phyloP scores from a whole-genome alignment of 2,113 vertebrate genomes.

The Dendropsophus ebraccatus region DNA sequence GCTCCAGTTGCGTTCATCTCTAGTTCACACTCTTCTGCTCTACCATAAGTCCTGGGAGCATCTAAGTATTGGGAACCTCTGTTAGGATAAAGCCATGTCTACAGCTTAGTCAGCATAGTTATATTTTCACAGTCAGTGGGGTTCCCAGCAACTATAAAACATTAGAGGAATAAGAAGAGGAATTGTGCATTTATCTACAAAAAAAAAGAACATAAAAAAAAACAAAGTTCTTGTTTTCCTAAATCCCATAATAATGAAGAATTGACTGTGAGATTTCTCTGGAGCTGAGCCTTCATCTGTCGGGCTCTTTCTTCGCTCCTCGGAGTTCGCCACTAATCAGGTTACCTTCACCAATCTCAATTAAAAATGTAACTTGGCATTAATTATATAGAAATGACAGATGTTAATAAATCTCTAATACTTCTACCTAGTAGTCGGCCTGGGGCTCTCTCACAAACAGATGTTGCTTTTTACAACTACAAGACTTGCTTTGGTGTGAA shows the following conservation, averaged over 20 bases:
- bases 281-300: conserved; percentile 17
- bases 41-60: too few species aligned
- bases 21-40: too few species aligned
- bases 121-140: too few species aligned
- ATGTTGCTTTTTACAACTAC: conserved; percentile 2
- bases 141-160: too few species aligned
- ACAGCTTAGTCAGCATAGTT: too few species aligned
- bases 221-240: not conserved
- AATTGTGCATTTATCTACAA: not conserved
- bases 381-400: conserved; percentile 46
- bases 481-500: conserved; percentile 15
- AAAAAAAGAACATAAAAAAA: not conserved
- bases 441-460: conserved; percentile 40
- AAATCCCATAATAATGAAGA: not conserved
- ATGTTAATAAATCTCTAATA: conserved; percentile 41
- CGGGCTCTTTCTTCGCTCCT: conserved; percentile 25
- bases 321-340: conserved; percentile 30
- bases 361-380: conserved; percentile 39
- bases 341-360: conserved; percentile 34
- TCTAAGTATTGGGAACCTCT: too few species aligned
- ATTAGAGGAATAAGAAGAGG: too few species aligned
- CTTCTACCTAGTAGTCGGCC: conserved; percentile 23
- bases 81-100: too few species aligned
- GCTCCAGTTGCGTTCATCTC: too few species aligned
- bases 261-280: not conserved